Evolutionary conservation across 2,888 invertebrate species (phyloP).

Genomic region (Loripinus fragilis): DNA sequence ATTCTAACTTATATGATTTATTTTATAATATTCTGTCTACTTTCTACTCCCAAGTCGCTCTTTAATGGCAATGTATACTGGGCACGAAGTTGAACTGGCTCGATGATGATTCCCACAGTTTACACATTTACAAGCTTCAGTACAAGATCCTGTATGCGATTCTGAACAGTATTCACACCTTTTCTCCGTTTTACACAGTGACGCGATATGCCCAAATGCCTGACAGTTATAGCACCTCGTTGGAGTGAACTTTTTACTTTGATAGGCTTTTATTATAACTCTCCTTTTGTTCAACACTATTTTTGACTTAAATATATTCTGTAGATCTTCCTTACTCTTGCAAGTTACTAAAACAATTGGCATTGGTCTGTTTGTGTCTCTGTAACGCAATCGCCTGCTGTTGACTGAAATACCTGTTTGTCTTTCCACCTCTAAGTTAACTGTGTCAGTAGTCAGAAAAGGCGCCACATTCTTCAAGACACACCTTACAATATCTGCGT

Average conservation of each 20-base stretch:
- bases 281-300: neutral
- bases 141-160: neutral
- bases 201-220: conserved; percentile 17
- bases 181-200: neutral
- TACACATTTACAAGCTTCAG: neutral
- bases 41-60: neutral
- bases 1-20: too few relatives aligned
- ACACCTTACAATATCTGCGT: too few relatives aligned
- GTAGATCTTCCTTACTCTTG: neutral
- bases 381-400: too few relatives aligned
- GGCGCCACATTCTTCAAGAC: too few relatives aligned
- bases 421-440: too few relatives aligned
- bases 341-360: too few relatives aligned
- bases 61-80: neutral
- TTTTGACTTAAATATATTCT: neutral
- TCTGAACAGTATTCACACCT: conserved; percentile 25
- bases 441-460: too few relatives aligned
- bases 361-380: too few relatives aligned
- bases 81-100: neutral
- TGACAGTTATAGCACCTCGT: conserved; percentile 37
- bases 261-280: neutral
- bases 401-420: too few relatives aligned
- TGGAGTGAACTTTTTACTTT: conserved; percentile 19
- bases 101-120: conserved; percentile 1
- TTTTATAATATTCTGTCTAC: neutral